Evolutionary conservation across 2,113 vertebrate species (phyloP).

Genomic region (Paralichthys olivaceus): DNA sequence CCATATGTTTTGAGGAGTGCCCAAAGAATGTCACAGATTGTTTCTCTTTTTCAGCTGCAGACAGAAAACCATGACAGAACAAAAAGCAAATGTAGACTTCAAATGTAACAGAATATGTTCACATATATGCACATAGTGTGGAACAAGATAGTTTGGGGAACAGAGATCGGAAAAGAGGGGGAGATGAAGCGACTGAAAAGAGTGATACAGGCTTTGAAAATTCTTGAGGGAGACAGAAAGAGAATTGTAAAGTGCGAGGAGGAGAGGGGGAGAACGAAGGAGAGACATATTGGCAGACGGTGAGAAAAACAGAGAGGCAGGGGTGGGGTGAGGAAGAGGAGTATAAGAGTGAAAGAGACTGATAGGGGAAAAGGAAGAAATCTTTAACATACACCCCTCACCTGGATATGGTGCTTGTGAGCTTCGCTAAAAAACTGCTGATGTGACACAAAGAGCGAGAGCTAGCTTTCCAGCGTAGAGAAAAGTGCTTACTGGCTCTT

Average conservation of each 20-base stretch:
- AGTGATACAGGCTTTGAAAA: conserved; percentile 67
- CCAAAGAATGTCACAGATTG: neutral
- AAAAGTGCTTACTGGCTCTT: conserved; percentile 87
- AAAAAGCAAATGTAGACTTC: conserved; percentile 26
- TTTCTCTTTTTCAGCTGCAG: conserved; percentile 18
- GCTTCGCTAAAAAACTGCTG: conserved; percentile 83
- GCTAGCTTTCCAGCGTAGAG: conserved; percentile 80
- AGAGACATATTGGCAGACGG: conserved; percentile 69
- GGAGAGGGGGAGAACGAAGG: conserved; percentile 50
- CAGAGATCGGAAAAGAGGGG: conserved; percentile 22
- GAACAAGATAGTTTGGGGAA: conserved; percentile 34
- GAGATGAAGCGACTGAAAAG: conserved; percentile 49
- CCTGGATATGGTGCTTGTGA: conserved; percentile 80
- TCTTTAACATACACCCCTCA: conserved; percentile 77
- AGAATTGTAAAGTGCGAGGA: conserved; percentile 72
- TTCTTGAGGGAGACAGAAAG: conserved; percentile 72
- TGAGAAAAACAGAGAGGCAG: conserved; percentile 58
- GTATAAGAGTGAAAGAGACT: conserved; percentile 69
- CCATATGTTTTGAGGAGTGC: neutral
- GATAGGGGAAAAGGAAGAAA: conserved; percentile 72
- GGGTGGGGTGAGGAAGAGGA: conserved; percentile 57
- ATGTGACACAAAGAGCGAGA: conserved; percentile 79
- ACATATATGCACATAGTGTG: conserved; percentile 17
- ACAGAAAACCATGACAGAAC: conserved; percentile 3
- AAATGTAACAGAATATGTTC: conserved; percentile 23